Evolutionary conservation across 2,113 vertebrate species (phyloP).

Genomic region (Nyctibius bracteatus): DNA sequence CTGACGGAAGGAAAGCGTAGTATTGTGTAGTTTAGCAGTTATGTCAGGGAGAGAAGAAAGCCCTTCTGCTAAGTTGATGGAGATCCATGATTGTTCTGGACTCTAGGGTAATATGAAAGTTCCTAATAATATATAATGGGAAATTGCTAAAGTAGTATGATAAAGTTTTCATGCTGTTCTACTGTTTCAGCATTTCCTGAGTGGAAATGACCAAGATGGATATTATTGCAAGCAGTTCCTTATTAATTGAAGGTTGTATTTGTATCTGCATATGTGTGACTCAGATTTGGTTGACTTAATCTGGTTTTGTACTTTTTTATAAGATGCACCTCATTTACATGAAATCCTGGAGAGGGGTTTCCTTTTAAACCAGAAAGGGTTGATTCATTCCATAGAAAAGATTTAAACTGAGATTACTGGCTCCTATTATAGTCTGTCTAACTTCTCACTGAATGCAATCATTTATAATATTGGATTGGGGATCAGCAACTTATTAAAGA

Average conservation of each 20-base stretch:
- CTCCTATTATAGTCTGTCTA: neutral
- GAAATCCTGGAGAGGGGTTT: neutral
- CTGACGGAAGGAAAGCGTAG: slow-evolving; percentile 22
- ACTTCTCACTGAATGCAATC: neutral
- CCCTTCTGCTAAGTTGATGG: slow-evolving; percentile 18
- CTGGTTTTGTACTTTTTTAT: neutral
- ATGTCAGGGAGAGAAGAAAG: slow-evolving; percentile 23
- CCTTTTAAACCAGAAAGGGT: neutral
- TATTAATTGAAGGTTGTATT: neutral
- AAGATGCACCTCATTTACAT: neutral
- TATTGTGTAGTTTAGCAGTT: slow-evolving; percentile 25
- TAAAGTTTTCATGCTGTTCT: slow-evolving; percentile 21
- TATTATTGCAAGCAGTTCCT: neutral
- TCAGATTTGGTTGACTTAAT: neutral
- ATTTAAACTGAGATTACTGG: neutral
- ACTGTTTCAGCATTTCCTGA: neutral
- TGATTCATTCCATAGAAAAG: neutral
- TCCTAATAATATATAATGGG: slow-evolving; percentile 1
- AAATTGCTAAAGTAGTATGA: neutral
- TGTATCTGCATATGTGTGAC: neutral
- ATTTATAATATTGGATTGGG: neutral
- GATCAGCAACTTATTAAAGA: neutral
- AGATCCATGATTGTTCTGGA: slow-evolving; percentile 15
- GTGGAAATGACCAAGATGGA: neutral
- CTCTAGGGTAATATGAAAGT: slow-evolving; percentile 8